Evolutionary conservation across 2,113 vertebrate species (phyloP).

Genomic region (Laticauda colubrina): DNA sequence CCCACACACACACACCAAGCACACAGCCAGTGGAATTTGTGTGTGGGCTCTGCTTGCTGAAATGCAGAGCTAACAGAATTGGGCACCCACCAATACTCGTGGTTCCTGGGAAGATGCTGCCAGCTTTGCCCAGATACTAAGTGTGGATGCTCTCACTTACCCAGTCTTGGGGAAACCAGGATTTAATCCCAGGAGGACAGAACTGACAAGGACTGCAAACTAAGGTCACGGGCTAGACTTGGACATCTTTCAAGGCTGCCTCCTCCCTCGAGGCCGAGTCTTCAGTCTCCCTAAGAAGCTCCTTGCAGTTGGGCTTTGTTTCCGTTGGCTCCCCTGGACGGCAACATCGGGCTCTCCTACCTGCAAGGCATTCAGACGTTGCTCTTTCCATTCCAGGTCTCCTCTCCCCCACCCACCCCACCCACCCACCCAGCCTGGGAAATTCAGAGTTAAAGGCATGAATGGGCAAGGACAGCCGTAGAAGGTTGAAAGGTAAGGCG

Average conservation of each 20-base stretch:
- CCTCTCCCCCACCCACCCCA: neutral
- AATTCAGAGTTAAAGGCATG: neutral
- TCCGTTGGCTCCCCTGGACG: neutral
- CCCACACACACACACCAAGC: neutral
- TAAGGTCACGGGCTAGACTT: neutral
- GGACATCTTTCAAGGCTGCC: neutral
- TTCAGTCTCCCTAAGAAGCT: neutral
- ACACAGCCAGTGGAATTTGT: conserved; percentile 13
- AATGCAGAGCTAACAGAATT: conserved; percentile 4
- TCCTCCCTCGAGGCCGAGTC: neutral
- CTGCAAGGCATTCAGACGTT: neutral
- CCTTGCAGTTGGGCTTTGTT: neutral
- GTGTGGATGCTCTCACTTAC: neutral
- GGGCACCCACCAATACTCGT: conserved; percentile 20
- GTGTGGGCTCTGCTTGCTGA: neutral
- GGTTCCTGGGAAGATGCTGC: neutral
- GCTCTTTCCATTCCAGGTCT: conserved; percentile 1
- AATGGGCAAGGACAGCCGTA: neutral
- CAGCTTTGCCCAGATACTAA: neutral
- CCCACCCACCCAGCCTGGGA: neutral
- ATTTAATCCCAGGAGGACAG: neutral
- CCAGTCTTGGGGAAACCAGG: neutral
- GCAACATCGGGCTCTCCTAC: neutral
- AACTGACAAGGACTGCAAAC: neutral
- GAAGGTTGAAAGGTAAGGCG: conserved; percentile 17